Percentiles rank a stretch among this genome's conserved stretches.
phyloP scores from a whole-genome alignment of 2,888 invertebrate species.

The Eulithis prunata region DNA sequence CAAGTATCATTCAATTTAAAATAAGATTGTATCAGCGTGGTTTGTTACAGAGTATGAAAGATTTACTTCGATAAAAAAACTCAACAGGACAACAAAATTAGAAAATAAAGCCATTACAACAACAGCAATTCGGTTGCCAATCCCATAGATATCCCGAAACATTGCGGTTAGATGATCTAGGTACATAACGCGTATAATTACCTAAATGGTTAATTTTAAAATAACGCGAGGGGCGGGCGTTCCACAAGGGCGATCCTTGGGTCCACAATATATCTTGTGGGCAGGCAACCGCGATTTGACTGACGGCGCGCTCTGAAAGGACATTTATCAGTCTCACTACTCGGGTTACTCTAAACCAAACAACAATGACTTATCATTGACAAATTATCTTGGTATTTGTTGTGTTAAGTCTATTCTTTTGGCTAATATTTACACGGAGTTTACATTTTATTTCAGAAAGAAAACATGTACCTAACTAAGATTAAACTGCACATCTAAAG shows the following conservation, averaged over 20 bases:
- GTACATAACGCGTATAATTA: conserved; percentile 55
- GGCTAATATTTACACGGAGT: conserved; percentile 52
- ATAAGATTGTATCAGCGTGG: too few species aligned
- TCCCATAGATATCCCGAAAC: conserved; percentile 30
- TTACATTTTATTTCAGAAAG: too few species aligned
- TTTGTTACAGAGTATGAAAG: too few species aligned
- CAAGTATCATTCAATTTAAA: too few species aligned
- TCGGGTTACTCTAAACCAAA: conserved; percentile 82
- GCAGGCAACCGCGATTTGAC: conserved; percentile 83
- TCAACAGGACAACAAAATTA: neutral
- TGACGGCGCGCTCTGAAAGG: conserved; percentile 82
- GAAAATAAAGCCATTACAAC: conserved; percentile 7
- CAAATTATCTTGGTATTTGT: conserved; percentile 80
- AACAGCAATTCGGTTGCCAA: conserved; percentile 8
- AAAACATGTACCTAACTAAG: too few species aligned
- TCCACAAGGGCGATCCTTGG: conserved; percentile 74
- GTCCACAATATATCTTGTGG: conserved; percentile 83
- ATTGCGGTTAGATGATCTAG: conserved; percentile 41
- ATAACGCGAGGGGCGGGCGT: conserved; percentile 65
- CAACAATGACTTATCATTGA: conserved; percentile 84
- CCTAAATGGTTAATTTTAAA: conserved; percentile 77
- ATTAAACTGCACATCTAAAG: too few species aligned
- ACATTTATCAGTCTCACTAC: conserved; percentile 83
- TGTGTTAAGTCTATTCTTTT: conserved; percentile 69
- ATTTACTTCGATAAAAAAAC: neutral